Base-by-base conservation (phyloP, 2,113 vertebrate species). In the Proteles cristata region DNA sequence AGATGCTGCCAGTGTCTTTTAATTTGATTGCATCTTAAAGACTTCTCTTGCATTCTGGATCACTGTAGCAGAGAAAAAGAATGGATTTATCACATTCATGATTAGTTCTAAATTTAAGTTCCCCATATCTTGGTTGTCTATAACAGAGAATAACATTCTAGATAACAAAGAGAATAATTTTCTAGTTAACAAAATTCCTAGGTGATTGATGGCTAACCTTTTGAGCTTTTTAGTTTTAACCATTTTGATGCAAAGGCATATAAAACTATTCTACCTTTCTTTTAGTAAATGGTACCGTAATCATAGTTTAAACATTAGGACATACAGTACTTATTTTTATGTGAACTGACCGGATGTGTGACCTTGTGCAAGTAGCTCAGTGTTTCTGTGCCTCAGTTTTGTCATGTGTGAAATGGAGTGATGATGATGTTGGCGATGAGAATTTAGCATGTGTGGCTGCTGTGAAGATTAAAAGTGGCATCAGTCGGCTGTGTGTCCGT, bases 191-290 rank as follows among this genome's bases (percentile, higher is more conserved):
- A 84, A 28, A 80, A 25, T 81, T 90, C 33, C 28, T 69, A 10
- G 17, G 14, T 65, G 7, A 53, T 11, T 35, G 10, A 63, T 35
- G 33, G n/a, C 58, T 93, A 33, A 26, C 68, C 58, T 88, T 84
- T 45, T 45, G 55, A 89, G 15, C 33, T n/a, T 90, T 83, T 95
- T 80, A 61, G 39, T 74, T 94, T 79, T 84, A 69, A 53, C 14
- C 10, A 7, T 80, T 80, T 81, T 96, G 76, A 73, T 1, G 63
- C 33, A 45, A 73, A 33, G 31, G 58, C 68, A 21, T n/a, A 15
- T 35, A 45, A 43, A 92, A 12, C 10, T 16, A n/a, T 50, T 12
- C 3, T 23, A 15, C 79, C 61, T 95, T 71, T 31, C 11, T 63
- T 83, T 91, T 61, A 88, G 11, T 83, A 73, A 65, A 3, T 48